These are phyloP conservation scores for Trialeurodes vaporariorum DNA, from an alignment of 1,140 invertebrate genomes.

Conservation along the genomic window DNA sequence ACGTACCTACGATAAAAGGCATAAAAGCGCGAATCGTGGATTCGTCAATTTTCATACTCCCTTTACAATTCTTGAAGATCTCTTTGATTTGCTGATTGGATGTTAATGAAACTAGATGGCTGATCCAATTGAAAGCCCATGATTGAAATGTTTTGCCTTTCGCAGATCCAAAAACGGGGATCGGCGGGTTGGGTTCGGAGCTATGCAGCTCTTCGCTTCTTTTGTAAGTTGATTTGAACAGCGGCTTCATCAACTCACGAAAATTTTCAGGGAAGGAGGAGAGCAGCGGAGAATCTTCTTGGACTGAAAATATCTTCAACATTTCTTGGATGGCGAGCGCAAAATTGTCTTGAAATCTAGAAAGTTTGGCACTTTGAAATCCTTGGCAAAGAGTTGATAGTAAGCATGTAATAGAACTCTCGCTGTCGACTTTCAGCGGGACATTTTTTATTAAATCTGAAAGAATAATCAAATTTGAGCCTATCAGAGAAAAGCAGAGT, in stretches of 20 bases:
- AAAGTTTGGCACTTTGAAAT: constrained; percentile 60
- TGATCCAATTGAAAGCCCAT: constrained; percentile 60
- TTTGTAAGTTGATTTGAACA: constrained; percentile 15
- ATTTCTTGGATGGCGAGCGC: constrained; percentile 65
- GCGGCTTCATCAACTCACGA: constrained; percentile 23
- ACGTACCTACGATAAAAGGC: constrained; percentile 49
- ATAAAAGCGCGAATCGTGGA: constrained; percentile 55
- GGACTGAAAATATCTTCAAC: constrained; percentile 52
- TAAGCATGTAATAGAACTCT: constrained; percentile 50
- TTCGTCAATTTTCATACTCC: constrained; percentile 54
- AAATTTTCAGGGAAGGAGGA: constrained; percentile 19
- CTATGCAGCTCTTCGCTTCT: constrained; percentile 12
- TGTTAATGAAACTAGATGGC: constrained; percentile 44
- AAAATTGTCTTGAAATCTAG: constrained; percentile 54
- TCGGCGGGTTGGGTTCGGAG: constrained; percentile 19
- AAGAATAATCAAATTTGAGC: constrained; percentile 1
- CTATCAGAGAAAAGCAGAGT: neutral
- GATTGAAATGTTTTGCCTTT: constrained; percentile 49
- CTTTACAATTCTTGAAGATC: constrained; percentile 49
- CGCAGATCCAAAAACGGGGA: constrained; percentile 50
- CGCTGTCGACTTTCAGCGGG: constrained; percentile 38
- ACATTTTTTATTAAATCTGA: constrained; percentile 12
- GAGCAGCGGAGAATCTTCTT: constrained; percentile 35
- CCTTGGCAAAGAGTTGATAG: constrained; percentile 52
- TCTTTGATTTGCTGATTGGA: constrained; percentile 39